Conservation (phyloP, 1,140 invertebrate species). For the Drosophila triauraria region DNA sequence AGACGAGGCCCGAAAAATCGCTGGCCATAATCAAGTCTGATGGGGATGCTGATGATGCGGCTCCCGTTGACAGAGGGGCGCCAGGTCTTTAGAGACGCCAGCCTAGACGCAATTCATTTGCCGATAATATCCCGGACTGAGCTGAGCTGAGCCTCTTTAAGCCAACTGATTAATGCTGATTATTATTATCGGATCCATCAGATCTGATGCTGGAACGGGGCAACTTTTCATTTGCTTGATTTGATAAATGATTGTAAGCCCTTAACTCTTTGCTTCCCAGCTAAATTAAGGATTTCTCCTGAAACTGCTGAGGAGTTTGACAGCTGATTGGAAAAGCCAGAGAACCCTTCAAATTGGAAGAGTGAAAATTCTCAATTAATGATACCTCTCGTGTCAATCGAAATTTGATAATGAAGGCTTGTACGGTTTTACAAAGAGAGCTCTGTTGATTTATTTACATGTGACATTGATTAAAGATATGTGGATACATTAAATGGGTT, state of each 20-base stretch:
- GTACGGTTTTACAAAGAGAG: neutral
- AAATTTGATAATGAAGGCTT: neutral
- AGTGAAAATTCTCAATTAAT: slow-evolving; percentile 45
- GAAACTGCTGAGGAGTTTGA: slow-evolving; percentile 34
- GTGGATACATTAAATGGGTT: neutral
- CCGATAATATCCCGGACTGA: slow-evolving; percentile 61
- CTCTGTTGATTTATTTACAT: neutral
- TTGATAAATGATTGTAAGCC: slow-evolving; percentile 70
- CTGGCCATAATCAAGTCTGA: slow-evolving; percentile 35
- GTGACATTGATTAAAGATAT: neutral
- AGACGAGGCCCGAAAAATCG: slow-evolving; percentile 30
- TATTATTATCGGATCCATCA: slow-evolving; percentile 52
- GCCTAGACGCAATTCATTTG: slow-evolving; percentile 62
- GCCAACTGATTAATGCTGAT: slow-evolving; percentile 80
- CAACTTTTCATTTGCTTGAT: slow-evolving; percentile 62
- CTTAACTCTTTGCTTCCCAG: neutral
- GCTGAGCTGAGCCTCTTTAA: slow-evolving; percentile 39
- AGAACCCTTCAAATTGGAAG: slow-evolving; percentile 4
- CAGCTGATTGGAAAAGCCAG: neutral
- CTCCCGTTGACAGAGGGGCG: slow-evolving; percentile 47
- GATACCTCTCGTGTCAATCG: slow-evolving; percentile 6
- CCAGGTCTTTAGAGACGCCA: slow-evolving; percentile 14
- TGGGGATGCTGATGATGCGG: slow-evolving; percentile 33
- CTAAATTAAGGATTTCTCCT: slow-evolving; percentile 26
- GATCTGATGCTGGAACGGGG: slow-evolving; percentile 4